Conservation (phyloP, 2,888 invertebrate species). For the Oscheius sp. region DNA sequence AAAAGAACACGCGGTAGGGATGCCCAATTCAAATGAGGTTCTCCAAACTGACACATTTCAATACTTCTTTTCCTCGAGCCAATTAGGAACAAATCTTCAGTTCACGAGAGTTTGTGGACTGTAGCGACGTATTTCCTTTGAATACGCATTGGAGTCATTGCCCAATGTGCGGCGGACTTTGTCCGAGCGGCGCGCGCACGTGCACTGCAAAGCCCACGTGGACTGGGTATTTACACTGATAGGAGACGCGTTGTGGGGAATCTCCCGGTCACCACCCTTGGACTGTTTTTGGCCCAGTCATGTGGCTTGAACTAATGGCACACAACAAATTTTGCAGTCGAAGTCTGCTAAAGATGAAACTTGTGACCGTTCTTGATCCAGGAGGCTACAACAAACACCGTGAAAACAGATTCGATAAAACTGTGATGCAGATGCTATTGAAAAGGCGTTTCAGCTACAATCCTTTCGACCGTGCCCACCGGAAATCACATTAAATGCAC, state of each 20-base stretch:
- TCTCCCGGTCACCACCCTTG: conserved; percentile 33
- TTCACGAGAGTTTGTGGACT: too few relatives aligned
- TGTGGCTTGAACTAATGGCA: conserved; percentile 27
- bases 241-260: conserved; percentile 28
- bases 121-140: neutral
- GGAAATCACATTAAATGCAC: conserved; percentile 34
- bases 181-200: conserved; percentile 44
- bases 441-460: too few relatives aligned
- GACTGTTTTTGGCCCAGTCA: conserved; percentile 33
- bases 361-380: neutral
- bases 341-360: conserved; percentile 23
- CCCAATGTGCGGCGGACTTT: conserved; percentile 42
- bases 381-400: too few relatives aligned
- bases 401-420: too few relatives aligned
- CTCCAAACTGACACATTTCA: too few relatives aligned
- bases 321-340: conserved; percentile 22
- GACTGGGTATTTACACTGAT: conserved; percentile 35
- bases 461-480: neutral
- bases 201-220: conserved; percentile 43
- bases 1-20: too few relatives aligned
- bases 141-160: conserved; percentile 6
- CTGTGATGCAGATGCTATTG: too few relatives aligned
- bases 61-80: too few relatives aligned
- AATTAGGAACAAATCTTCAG: too few relatives aligned
- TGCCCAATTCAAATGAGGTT: too few relatives aligned